Evolutionary conservation across 2,888 invertebrate species (phyloP), one percentile per base, ranked within the genome.

Genomic region (Neuroscelio doddi): DNA sequence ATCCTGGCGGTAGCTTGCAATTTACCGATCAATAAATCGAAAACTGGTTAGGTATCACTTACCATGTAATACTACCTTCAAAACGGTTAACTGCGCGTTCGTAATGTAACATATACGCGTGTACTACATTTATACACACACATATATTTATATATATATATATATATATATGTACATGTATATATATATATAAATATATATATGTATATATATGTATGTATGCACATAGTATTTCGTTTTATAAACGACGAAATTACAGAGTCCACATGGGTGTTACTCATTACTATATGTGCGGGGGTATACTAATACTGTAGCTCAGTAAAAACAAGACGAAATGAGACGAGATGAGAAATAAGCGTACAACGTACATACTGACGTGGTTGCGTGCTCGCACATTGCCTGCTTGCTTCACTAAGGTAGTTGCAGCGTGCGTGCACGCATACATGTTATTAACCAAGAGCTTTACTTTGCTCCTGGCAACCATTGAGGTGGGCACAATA

Each of bases 21-120:
- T 80, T 80, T 78, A 78, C 77, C 72, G 79, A 64, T 67, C 76
- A 74, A 79, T 80, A 80, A 80, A 80, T 80, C 78, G 77, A 70
- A 67, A 75, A 73, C 69, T 73, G 72, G 72, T 74, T 72, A 75
- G 74, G 75, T 76, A 76, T 77, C 79, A 75, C 72, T 79, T 76
- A 72, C 69, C 68, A 72, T 71, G 72, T 76, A 79, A 79, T 74
- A 72, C 73, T 75, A 74, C 76, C 74, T 75, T 78, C 68, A 66
- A 74, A 76, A 74, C 63, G 46, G 44, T 69, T 46, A 46, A 55
- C 39, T 49, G 56, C 57, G 62, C 47, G 34, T 16, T 26, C 34
- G 17, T 16, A 42, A 24, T 32, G 45, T 30, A 36, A 39, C 27
- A 16, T 12, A 32, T 2, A 10, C 12, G 44, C 30, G 34, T 15